These are phyloP conservation scores for Drosophila ambigua DNA, from an alignment of 1,140 invertebrate genomes.

Conservation along the genomic window DNA sequence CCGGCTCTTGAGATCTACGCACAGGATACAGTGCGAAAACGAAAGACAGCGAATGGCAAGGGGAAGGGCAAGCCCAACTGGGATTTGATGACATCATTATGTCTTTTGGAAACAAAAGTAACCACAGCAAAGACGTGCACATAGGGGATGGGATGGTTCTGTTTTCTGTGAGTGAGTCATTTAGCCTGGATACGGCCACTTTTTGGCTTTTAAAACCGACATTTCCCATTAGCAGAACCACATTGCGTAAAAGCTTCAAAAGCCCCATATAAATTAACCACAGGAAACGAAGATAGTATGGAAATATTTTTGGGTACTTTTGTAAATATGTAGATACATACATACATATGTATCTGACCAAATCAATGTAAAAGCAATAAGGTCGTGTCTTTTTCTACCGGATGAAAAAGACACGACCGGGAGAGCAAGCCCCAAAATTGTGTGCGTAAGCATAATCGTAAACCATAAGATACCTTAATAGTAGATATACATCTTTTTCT, in stretches of 20 bases:
- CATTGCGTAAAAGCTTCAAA: conserved; percentile 68
- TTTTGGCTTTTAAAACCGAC: conserved; percentile 80
- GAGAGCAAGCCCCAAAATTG: not conserved
- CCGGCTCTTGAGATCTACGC: conserved; percentile 54
- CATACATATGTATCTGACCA: conserved; percentile 25
- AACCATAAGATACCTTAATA: conserved; percentile 13
- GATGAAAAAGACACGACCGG: not conserved
- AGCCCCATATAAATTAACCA: conserved; percentile 51
- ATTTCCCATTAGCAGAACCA: conserved; percentile 76
- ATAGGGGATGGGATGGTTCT: conserved; percentile 1
- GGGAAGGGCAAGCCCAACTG: conserved; percentile 10
- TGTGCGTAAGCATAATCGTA: conserved; percentile 30
- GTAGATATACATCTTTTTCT: no score
- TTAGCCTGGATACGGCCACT: conserved; percentile 42
- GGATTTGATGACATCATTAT: conserved; percentile 78
- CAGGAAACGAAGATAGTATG: conserved; percentile 23
- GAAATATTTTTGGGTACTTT: conserved; percentile 22
- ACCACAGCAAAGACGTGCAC: conserved; percentile 46
- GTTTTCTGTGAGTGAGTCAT: conserved; percentile 57
- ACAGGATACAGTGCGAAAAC: conserved; percentile 12
- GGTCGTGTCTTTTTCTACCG: not conserved
- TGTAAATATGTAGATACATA: conserved; percentile 23
- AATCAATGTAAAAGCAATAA: conserved; percentile 44
- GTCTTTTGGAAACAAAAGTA: conserved; percentile 77
- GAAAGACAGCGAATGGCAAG: not conserved